phyloP scores from a whole-genome alignment of 2,797 vertebrate genomes.

The Otolemur crassicaudatus region DNA sequence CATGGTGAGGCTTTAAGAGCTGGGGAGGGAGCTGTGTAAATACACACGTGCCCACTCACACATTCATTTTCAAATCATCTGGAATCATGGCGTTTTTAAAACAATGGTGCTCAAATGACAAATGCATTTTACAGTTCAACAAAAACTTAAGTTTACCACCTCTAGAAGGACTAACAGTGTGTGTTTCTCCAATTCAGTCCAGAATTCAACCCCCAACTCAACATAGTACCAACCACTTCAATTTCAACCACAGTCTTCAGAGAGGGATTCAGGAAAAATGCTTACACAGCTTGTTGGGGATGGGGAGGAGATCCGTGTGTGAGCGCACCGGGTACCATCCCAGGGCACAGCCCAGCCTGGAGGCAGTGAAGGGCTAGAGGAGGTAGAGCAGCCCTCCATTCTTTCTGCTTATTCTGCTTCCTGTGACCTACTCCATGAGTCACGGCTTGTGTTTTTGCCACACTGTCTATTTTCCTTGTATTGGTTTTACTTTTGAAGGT shows the following conservation, averaged over 20 bases:
- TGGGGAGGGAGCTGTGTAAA: not conserved
- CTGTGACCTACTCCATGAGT: not conserved
- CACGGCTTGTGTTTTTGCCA: not conserved
- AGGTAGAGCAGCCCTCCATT: not conserved
- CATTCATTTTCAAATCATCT: not conserved
- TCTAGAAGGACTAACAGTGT: not conserved
- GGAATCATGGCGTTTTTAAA: conserved; percentile 35
- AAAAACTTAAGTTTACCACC: not conserved
- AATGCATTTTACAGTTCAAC: not conserved
- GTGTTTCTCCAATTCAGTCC: not conserved
- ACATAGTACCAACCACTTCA: not conserved
- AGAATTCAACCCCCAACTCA: not conserved
- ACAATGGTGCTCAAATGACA: not conserved
- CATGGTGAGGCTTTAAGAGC: conserved; percentile 3
- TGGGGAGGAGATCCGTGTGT: not conserved
- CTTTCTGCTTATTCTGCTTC: not conserved
- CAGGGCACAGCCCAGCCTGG: not conserved
- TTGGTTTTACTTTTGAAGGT: not conserved
- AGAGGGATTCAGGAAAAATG: not conserved
- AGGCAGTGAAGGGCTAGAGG: not conserved
- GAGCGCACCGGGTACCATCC: not conserved
- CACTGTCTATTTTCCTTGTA: not conserved
- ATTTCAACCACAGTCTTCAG: conserved; percentile 16
- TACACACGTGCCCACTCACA: not conserved
- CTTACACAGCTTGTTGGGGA: not conserved